Base-by-base conservation (phyloP, 2,113 vertebrate species). In the Hirundichthys speculiger region DNA sequence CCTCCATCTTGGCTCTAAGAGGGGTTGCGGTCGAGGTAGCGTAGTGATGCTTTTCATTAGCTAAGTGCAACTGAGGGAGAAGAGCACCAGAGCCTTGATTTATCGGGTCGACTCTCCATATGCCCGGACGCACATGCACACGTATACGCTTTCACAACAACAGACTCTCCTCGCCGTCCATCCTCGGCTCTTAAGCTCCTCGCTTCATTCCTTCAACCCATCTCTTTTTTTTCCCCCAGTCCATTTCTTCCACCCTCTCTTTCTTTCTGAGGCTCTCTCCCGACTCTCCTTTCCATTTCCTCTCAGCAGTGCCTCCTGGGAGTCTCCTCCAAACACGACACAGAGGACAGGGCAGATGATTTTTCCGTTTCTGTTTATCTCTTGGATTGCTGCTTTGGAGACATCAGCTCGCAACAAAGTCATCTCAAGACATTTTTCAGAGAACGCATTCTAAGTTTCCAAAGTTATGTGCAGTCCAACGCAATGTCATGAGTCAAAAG, bases 31-130 rank as follows among this genome's bases (percentile, higher is more conserved):
- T 80, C 42, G 57, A 72, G 67, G 72, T 73, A 84, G 70, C 9
- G 30, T 77, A 70, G 82, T 64, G 81, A 87, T 85, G 82, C 82
- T 86, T 90, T 90, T 91, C 88, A 91, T 91, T 91, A 90, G 88
- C 88, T 91, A 90, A 91, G 88, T 91, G 87, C 87, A 88, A 85
- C 84, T 72, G 67, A 62, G 75, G 61, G 77, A 87, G 85, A 84
- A 57, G 71, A 80, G 72, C 79, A 63, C 5, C 20, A 34, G 39
- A 57, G 64, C 56, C 60, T 78, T 88, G 86, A 89, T 88, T 88
- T 86, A 89, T 65, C 80, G 73, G 54, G 39, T 38, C 70, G 53
- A 57, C 69, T 86, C 73, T 87, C 76, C 75, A 45, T 73, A 61
- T 65, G 80, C 69, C 41, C 14, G 49, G 12, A 60, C 72, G 63